Evolutionary conservation across 2,797 vertebrate genomes (phyloP), one percentile per base, ranked within the genome.

Genomic region (Pseudochaenichthys georgianus): DNA sequence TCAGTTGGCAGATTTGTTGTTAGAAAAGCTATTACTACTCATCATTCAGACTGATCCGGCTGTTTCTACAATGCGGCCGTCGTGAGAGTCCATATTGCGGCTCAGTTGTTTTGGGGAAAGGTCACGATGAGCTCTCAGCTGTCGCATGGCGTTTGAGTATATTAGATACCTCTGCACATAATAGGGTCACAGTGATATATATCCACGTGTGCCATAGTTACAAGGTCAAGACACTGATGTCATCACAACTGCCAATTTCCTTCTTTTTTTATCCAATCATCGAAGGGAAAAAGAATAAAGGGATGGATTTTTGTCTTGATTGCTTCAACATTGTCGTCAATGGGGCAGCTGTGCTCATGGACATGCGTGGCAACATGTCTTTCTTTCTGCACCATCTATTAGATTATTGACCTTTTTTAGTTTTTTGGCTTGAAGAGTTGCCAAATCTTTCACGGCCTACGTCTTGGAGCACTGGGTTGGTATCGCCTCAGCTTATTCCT

Each of bases 191-290:
- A 16, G 19, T 34, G 47, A 65, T 9, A 42, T 59, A 45, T 28
- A 13, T 1, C 15, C 17, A 45, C n/a, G 1, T 11, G 28, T 71
- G 41, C 8, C 48, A n/a, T 54, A 31, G 38, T 42, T 17, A 48
- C 48, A 55, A 57, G 0, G 1, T 59, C 13, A 55, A 71, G 21
- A 64, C 3, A 41, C 23, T 42, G 62, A 55, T 52, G 52, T 57
- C 58, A 41, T 46, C 64, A 46, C 28, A 77, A 62, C 73, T 80
- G 73, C 47, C 70, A 55, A 80, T 43, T 21, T 55, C 48, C 3
- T 23, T 48, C 47, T 54, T 54, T 46, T 2, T 77, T 61, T 13
- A 38, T 45, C 5, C 1, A 55, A 17, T 66, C 16, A 41, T 50
- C 15, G 5, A 62, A 46, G 41, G 28, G 42, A 64, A 23, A 23